Conservation (phyloP, 2,113 vertebrate genomes). For the Progne subis region DNA sequence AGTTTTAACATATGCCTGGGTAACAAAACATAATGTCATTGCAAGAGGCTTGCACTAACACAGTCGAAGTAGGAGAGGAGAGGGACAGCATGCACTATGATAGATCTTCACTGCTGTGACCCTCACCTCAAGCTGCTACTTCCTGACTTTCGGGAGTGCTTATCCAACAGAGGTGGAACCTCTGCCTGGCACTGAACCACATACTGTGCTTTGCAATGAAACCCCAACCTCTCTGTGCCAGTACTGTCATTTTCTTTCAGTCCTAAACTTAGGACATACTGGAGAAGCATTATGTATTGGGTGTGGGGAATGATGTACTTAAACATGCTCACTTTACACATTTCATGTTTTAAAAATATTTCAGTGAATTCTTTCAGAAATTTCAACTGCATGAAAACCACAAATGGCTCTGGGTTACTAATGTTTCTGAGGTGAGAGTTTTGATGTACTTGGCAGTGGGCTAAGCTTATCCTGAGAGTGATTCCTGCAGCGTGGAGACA, state of each 20-base stretch:
- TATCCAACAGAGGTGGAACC: not conserved
- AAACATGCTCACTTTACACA: not conserved
- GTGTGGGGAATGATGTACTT: not conserved
- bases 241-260: not conserved
- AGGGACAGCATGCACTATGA: not conserved
- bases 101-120: not conserved
- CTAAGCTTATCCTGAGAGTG: not conserved
- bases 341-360: not conserved
- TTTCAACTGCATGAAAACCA: not conserved
- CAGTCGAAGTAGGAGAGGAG: not conserved
- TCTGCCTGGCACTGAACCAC: not conserved
- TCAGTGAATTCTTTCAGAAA: not conserved
- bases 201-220: not conserved
- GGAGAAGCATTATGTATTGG: not conserved
- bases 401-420: not conserved
- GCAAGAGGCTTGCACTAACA: not conserved
- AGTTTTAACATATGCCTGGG: not conserved
- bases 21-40: not conserved
- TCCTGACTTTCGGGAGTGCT: not conserved
- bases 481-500: not conserved
- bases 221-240: not conserved
- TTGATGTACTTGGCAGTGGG: not conserved
- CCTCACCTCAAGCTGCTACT: not conserved
- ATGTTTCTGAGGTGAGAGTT: not conserved
- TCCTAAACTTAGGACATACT: not conserved